These are phyloP conservation scores for Sarcophaga caerulescens DNA, from an alignment of 2,888 invertebrate genomes.

Conservation along the genomic window DNA sequence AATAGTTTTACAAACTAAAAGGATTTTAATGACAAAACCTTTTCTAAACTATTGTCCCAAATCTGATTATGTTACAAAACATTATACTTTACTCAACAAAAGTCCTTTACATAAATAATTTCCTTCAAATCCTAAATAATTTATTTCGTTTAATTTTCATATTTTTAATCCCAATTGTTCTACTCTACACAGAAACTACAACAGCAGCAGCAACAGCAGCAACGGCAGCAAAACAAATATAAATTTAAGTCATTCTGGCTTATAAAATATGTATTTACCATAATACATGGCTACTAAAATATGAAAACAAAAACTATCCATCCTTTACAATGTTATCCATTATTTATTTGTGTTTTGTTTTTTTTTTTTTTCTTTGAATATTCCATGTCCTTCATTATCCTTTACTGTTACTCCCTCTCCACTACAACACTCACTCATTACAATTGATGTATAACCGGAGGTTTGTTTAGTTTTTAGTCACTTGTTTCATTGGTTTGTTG, in stretches of 20 bases:
- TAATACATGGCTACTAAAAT: not conserved
- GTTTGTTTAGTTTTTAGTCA: constrained; percentile 40
- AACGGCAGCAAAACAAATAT: too few species aligned
- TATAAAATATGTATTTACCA: constrained; percentile 65
- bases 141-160: constrained; percentile 60
- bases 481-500: not conserved
- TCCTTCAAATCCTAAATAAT: constrained; percentile 55
- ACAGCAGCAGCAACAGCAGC: not conserved
- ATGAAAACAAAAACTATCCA: not conserved
- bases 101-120: constrained; percentile 23
- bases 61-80: not conserved
- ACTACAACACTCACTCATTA: not conserved
- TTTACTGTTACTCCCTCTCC: constrained; percentile 18
- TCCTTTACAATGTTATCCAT: not conserved
- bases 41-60: constrained; percentile 9
- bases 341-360: not conserved
- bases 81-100: constrained; percentile 23
- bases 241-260: constrained; percentile 49
- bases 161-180: constrained; percentile 57
- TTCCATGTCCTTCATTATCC: constrained; percentile 7
- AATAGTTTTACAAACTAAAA: constrained; percentile 2
- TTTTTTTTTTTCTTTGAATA: constrained; percentile 4
- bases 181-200: not conserved
- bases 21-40: constrained; percentile 1
- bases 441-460: constrained; percentile 5